Evolutionary conservation across 2,113 vertebrate species (phyloP).

Genomic region (Cyprinodon variegatus): DNA sequence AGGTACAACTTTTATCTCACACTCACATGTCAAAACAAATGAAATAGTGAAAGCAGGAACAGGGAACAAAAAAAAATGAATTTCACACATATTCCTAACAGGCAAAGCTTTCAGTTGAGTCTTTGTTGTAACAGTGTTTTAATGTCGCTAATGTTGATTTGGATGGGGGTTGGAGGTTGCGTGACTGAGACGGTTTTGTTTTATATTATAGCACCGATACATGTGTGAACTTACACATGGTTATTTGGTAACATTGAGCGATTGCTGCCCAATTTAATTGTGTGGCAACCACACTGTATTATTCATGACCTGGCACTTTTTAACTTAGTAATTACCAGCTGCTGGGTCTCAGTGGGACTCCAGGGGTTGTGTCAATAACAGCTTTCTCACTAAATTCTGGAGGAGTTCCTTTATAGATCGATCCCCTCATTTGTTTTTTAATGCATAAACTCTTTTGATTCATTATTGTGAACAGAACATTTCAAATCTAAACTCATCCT

Average conservation of each 20-base stretch:
- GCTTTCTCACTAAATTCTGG: slow-evolving; percentile 60
- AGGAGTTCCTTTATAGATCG: slow-evolving; percentile 8
- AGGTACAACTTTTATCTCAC: background rate
- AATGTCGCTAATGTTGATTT: slow-evolving; percentile 35
- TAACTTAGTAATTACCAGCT: slow-evolving; percentile 80
- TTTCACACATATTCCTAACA: slow-evolving; percentile 12
- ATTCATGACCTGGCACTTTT: slow-evolving; percentile 78
- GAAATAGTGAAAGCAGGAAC: slow-evolving; percentile 22
- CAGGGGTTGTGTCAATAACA: slow-evolving; percentile 72
- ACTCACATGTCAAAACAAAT: slow-evolving; percentile 18
- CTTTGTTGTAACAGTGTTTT: slow-evolving; percentile 42
- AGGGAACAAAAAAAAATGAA: slow-evolving; percentile 24
- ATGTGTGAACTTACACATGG: slow-evolving; percentile 75
- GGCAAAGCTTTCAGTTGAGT: slow-evolving; percentile 1
- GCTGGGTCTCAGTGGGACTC: slow-evolving; percentile 65
- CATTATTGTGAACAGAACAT: background rate
- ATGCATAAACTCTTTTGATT: background rate
- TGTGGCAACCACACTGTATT: slow-evolving; percentile 78
- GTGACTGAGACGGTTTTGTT: slow-evolving; percentile 21
- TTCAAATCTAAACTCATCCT: no score
- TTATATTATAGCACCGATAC: slow-evolving; percentile 58
- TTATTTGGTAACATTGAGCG: slow-evolving; percentile 83
- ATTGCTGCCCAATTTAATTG: slow-evolving; percentile 80
- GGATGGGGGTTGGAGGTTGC: background rate
- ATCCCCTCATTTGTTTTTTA: background rate